phyloP scores from a whole-genome alignment of 2,797 vertebrate genomes.

The Anisognathus igniventris region DNA sequence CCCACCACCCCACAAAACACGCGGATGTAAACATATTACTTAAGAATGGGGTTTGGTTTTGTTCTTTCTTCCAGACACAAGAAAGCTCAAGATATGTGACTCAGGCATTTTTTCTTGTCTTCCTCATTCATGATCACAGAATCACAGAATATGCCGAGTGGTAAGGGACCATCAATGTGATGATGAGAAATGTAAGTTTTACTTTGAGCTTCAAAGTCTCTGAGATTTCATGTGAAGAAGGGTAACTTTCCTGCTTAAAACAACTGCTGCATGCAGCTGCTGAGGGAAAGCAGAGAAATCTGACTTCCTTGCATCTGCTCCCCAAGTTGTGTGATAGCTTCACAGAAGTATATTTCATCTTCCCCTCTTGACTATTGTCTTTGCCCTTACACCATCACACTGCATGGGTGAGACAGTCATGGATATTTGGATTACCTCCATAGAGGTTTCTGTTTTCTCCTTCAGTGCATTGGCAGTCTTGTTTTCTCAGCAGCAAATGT shows the following conservation, averaged over 20 bases:
- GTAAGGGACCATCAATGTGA: neutral
- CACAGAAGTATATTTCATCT: neutral
- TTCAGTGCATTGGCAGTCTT: neutral
- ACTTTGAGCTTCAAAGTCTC: neutral
- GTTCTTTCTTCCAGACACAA: neutral
- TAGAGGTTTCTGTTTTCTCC: neutral
- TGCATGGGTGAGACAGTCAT: neutral
- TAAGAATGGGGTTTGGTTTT: neutral
- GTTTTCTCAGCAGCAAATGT: neutral
- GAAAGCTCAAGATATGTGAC: neutral
- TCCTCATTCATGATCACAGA: neutral
- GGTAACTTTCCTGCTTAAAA: neutral
- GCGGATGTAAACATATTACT: neutral
- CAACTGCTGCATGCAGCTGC: neutral
- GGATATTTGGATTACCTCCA: neutral
- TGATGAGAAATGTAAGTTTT: neutral
- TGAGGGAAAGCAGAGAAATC: neutral
- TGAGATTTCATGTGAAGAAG: neutral
- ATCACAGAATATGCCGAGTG: neutral
- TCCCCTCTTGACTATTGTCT: neutral
- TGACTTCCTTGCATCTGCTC: neutral
- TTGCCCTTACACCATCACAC: neutral
- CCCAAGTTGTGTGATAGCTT: neutral
- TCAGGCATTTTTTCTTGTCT: neutral
- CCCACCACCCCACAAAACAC: neutral